Evolutionary conservation across 1,140 invertebrate species (phyloP), one percentile per base, ranked within the genome.

Genomic region (Ips nitidus): DNA sequence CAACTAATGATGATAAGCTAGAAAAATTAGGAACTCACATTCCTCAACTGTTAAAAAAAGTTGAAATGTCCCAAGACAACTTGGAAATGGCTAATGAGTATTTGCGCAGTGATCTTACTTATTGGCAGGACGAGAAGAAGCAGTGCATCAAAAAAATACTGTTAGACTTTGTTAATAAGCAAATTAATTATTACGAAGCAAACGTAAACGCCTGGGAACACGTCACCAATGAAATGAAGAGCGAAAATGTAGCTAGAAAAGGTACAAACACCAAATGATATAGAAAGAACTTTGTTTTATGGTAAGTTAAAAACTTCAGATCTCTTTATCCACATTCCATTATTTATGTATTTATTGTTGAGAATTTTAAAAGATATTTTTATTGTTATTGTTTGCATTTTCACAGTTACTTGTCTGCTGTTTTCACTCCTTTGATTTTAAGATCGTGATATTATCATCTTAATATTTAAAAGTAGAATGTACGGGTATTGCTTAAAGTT

Each of bases 71-170:
- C 50, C 86, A 88, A 73, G 89, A 91, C 78, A 86, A 85, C 66
- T 78, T 90, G 42, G 89, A 90, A 77, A 89, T 88, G 76, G 88
- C 89, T 0, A 91, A 90, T 77, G 88, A 90, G 77, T 87, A 89
- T 77, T 80, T 92, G 3, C 82, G 88, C 55, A 88, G 89, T 42
- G 90, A 91, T 78, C 80, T 91, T 65, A 86, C 90, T 52, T 80
- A 89, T 63, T 92, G 90, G 90, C 86, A 90, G 70, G 76, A 83
- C 22, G 89, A 89, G 67, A 92, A 91, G 77, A 86, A 86, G 69
- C 80, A 82, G 7, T 89, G 90, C 78, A 77, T 91, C 39, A 90
- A 89, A 74, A 85, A 84, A 68, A 85, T 91, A 72, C 82, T 92
- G 2, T 78, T 87, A 1, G 79, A 83, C 71, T 86, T 90, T 82